Evolutionary conservation across 2,797 vertebrate species (phyloP).

Genomic region (Varecia variegata): DNA sequence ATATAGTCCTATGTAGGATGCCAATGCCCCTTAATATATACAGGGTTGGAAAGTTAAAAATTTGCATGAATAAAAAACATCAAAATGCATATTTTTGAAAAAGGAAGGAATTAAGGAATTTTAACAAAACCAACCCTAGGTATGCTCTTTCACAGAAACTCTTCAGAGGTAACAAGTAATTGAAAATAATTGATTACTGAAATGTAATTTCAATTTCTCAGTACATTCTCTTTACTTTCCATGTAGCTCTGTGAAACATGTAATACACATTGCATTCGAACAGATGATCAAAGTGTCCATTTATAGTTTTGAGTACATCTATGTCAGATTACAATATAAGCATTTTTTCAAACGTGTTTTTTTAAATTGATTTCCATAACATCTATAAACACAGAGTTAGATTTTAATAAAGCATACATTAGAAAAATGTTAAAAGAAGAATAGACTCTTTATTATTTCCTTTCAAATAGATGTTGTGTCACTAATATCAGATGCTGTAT

Average conservation of each 20-base stretch:
- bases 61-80: neutral
- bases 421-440: conserved; percentile 6
- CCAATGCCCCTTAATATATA: conserved; percentile 29
- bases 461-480: neutral
- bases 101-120: conserved; percentile 38
- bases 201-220: conserved; percentile 28
- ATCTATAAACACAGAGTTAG: neutral
- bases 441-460: neutral
- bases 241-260: neutral
- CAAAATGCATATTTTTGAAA: neutral
- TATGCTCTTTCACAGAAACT: conserved; percentile 51
- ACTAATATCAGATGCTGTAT: neutral
- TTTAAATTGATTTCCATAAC: neutral
- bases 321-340: neutral
- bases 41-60: conserved; percentile 31
- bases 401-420: conserved; percentile 9
- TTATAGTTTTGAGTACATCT: conserved; percentile 8
- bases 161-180: neutral
- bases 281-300: neutral
- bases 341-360: neutral
- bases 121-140: conserved; percentile 47
- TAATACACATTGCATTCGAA: conserved; percentile 27
- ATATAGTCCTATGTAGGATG: conserved; percentile 26
- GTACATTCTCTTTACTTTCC: neutral
- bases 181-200: conserved; percentile 60